Evolutionary conservation across 1,140 invertebrate genomes (phyloP), one percentile per base, ranked within the genome.

Genomic region (Drosophila chauvacae): DNA sequence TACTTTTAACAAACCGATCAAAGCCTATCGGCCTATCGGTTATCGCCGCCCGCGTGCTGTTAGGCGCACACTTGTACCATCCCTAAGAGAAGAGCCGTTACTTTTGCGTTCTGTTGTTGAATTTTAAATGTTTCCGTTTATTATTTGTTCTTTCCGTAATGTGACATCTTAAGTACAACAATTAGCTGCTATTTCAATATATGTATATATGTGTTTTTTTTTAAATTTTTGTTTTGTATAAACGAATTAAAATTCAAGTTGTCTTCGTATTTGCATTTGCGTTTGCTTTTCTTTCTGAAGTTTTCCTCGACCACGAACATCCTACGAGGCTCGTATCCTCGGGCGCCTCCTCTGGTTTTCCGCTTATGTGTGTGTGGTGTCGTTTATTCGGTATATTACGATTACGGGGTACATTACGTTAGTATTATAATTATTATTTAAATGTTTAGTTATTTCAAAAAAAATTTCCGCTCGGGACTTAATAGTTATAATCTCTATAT

Each of bases 81-180:
- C 61, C 13, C 61, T 66, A 35, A 9, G 4, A 41, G 23, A 63
- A 50, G 10, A 50, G 16, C 30, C 39, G 33, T 51, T 56, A 50
- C 9, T 56, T 23, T 72, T 63, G 2, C 44, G 48, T 50, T 80
- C 55, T 53, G 57, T 64, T 51, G 48, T 88, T 63, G 80, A 87
- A 88, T 88, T 87, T 88, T 56, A 87, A 88, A 73, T 87, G 82
- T 83, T 74, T 77, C 74, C 66, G 84, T 87, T 87, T 87, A 88
- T 87, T 87, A 88, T 87, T 87, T 87, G 80, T 76, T 82, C 66
- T 71, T 58, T 74, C 70, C 58, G 78, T 83, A 83, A 87, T 84
- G 80, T 77, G 84, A 83, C 64, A 61, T 69, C 75, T 87, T 88
- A 86, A 77, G 79, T 87, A 84, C 83, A 87, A 88, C 84, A 88